A percentile compares a stretch with the other conserved stretches of the same genome.
phyloP scores from a whole-genome alignment of 2,113 vertebrate species.

The Xyrauchen texanus region DNA sequence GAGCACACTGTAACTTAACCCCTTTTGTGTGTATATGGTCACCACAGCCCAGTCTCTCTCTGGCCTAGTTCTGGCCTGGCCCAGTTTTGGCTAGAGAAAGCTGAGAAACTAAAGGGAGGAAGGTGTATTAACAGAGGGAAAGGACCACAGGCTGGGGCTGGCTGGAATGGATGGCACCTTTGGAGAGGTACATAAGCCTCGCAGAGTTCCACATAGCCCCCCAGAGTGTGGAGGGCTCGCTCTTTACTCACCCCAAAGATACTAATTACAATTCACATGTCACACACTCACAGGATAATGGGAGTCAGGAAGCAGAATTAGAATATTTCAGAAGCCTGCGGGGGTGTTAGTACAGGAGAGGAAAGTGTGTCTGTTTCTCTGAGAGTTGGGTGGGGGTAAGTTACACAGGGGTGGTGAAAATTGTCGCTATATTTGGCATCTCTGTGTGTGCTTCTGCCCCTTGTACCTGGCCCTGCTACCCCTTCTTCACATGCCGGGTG shows the following conservation, averaged over 20 bases:
- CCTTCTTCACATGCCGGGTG: conserved; percentile 73
- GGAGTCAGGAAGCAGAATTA: conserved; percentile 71
- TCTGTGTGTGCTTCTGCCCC: conserved; percentile 70
- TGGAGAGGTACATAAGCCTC: conserved; percentile 54
- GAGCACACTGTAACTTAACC: conserved; percentile 28
- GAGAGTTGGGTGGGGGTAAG: conserved; percentile 36
- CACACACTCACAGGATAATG: conserved; percentile 71
- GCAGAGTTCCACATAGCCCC: conserved; percentile 51
- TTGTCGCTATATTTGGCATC: conserved; percentile 61
- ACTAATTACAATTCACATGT: conserved; percentile 79
- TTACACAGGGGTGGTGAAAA: conserved; percentile 31
- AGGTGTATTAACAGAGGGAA: conserved; percentile 41
- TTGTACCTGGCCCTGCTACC: conserved; percentile 67
- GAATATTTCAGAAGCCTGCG: conserved; percentile 73
- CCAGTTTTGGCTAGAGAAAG: conserved; percentile 30
- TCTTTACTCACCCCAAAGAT: conserved; percentile 71
- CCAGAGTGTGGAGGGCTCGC: conserved; percentile 52
- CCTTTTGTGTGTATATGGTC: background rate
- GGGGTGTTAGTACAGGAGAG: conserved; percentile 69
- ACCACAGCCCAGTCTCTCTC: background rate
- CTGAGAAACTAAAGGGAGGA: conserved; percentile 11
- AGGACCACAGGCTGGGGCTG: conserved; percentile 40
- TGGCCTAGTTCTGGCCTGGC: conserved; percentile 11
- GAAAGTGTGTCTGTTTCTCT: conserved; percentile 63
- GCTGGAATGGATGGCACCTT: conserved; percentile 58